A percentile compares a stretch with the other conserved stretches of the same genome.
These are phyloP conservation scores for Bibio marci DNA, from an alignment of 2,888 invertebrate species.

Conservation along the genomic window DNA sequence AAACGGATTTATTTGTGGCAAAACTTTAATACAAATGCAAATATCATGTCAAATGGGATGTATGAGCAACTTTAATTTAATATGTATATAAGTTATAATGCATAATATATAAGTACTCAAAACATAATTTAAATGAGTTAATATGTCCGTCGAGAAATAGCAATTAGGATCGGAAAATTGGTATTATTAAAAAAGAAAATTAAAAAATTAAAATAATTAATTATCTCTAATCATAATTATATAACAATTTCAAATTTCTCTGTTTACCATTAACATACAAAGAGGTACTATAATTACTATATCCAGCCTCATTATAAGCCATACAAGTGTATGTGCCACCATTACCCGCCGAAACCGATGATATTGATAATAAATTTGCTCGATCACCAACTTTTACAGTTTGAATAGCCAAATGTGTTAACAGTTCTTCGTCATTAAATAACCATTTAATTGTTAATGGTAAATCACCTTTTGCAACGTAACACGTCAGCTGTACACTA, in stretches of 20 bases:
- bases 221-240: no score
- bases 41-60: no score
- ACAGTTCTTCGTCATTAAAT: constrained; percentile 23
- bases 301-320: constrained; percentile 36
- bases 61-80: no score
- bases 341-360: constrained; percentile 39
- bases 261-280: constrained; percentile 39
- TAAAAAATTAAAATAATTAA: no score
- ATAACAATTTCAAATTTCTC: no score
- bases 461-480: constrained; percentile 57
- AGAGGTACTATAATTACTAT: constrained; percentile 29
- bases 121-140: no score
- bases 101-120: no score
- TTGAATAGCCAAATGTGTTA: constrained; percentile 38
- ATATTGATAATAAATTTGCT: constrained; percentile 50
- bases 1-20: constrained; percentile 49
- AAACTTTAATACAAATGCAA: constrained; percentile 31
- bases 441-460: constrained; percentile 55
- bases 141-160: no score
- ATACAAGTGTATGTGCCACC: constrained; percentile 40
- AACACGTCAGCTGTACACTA: constrained; percentile 51
- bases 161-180: no score
- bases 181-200: no score
- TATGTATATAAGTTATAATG: no score
- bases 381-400: constrained; percentile 46